phyloP scores from a whole-genome alignment of 2,797 vertebrate species.

The Argya squamiceps region DNA sequence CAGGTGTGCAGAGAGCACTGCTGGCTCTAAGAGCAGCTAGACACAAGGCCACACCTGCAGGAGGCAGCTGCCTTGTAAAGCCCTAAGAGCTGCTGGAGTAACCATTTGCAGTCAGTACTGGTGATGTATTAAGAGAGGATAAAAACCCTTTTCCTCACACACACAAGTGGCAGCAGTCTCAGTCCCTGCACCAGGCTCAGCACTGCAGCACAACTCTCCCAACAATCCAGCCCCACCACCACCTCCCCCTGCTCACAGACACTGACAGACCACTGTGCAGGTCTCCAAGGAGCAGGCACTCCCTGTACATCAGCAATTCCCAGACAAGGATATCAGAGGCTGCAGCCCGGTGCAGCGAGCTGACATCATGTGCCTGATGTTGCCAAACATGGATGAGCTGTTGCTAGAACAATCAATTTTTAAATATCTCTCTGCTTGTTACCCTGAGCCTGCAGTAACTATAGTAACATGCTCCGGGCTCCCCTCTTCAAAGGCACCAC shows the following conservation, averaged over 20 bases:
- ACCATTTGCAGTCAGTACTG: not conserved
- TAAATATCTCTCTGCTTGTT: conserved; percentile 42
- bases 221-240: not conserved
- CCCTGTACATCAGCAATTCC: not conserved
- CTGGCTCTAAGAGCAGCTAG: accelerated
- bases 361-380: conserved; percentile 16
- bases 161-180: not conserved
- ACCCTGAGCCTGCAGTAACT: conserved; percentile 61
- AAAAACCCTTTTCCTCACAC: not conserved
- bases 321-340: not conserved
- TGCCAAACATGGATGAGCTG: conserved; percentile 43
- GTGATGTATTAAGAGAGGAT: not conserved
- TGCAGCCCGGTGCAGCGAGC: not conserved
- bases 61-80: not conserved
- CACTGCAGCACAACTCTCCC: not conserved
- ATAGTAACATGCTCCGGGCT: conserved; percentile 63
- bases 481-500: conserved; percentile 29
- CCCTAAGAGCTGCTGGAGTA: not conserved
- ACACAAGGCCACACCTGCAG: not conserved
- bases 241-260: not conserved
- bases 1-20: accelerated
- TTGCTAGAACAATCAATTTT: conserved; percentile 59
- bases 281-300: not conserved
- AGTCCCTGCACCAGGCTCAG: not conserved
- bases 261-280: not conserved